Evolutionary conservation across 2,113 vertebrate species (phyloP).

Genomic region (Emydura subglobosa): DNA sequence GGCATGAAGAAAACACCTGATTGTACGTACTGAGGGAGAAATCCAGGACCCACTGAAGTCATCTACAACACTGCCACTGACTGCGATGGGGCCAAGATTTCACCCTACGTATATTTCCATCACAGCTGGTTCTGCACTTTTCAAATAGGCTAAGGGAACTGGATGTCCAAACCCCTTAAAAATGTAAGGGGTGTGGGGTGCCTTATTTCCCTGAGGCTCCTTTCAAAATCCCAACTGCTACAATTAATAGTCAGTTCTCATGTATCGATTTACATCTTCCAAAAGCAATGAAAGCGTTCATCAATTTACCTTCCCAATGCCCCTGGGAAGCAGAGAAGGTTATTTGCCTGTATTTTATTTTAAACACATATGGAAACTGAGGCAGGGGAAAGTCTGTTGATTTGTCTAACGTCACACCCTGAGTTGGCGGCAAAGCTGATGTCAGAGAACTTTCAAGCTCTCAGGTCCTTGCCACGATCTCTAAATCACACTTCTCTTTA

Average conservation of each 20-base stretch:
- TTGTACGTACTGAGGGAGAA: neutral
- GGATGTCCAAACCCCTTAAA: conserved; percentile 61
- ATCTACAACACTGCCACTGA: neutral
- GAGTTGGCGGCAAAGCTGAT: neutral
- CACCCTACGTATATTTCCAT: neutral
- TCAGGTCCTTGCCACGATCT: neutral
- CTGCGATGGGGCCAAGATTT: neutral
- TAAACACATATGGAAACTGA: neutral
- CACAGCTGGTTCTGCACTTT: conserved; percentile 43
- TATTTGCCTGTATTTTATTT: neutral
- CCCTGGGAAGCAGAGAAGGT: neutral
- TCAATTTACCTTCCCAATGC: neutral
- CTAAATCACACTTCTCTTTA: neutral
- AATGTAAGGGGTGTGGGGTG: conserved; percentile 53
- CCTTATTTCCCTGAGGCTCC: neutral
- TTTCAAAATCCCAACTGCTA: conserved; percentile 2
- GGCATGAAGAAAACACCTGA: neutral
- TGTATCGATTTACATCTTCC: conserved; percentile 54
- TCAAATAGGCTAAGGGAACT: conserved; percentile 70
- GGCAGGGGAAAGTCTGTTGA: neutral
- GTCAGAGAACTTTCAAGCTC: neutral
- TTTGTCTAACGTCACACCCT: neutral
- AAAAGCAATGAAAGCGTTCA: neutral
- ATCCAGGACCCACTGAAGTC: neutral
- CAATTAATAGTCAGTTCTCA: conserved; percentile 57